These are phyloP conservation scores for Temnopleurus reevesii DNA, from an alignment of 53 echinoderm and acorn worm species.

Conservation along the genomic window DNA sequence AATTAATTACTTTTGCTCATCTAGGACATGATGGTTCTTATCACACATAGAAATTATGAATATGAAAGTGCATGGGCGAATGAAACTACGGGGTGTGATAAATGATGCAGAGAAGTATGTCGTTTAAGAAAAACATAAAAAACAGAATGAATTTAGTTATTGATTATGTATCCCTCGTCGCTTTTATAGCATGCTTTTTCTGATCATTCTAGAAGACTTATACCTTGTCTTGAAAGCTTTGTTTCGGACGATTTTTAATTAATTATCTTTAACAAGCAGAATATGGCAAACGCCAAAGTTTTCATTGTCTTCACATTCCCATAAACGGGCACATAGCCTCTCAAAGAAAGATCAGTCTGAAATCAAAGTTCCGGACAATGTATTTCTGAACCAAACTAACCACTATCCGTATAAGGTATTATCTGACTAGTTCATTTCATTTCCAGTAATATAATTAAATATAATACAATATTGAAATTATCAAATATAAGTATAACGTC, in stretches of 20 bases:
- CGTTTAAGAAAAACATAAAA: background rate
- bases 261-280: too few species aligned
- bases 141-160: background rate
- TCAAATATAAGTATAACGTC: too few species aligned
- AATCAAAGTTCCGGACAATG: too few species aligned
- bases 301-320: too few species aligned
- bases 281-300: too few species aligned
- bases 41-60: background rate
- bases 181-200: background rate
- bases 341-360: too few species aligned
- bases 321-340: too few species aligned
- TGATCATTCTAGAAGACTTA: background rate
- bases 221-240: background rate
- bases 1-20: conserved; percentile 18
- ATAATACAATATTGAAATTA: too few species aligned
- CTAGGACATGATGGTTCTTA: background rate
- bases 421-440: too few species aligned
- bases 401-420: too few species aligned
- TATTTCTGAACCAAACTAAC: too few species aligned
- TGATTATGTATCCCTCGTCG: background rate
- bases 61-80: background rate
- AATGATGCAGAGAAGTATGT: conserved; percentile 4
- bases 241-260: background rate
- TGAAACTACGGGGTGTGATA: background rate
- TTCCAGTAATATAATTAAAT: too few species aligned